Conservation (phyloP, 1,140 invertebrate species). For the Doryteuthis pealeii region DNA sequence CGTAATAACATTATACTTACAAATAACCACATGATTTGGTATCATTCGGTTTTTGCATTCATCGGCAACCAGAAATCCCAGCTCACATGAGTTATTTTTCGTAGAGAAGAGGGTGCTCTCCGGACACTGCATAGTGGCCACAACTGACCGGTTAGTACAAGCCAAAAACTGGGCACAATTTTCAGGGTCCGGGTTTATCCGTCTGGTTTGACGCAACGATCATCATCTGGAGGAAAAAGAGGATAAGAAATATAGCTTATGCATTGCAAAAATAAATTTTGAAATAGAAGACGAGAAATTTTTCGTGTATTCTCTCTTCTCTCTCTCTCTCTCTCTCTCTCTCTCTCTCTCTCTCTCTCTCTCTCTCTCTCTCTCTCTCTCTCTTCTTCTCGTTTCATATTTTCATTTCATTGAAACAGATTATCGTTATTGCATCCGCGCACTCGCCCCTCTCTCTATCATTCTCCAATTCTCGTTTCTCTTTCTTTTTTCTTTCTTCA, state of each 20-base stretch:
- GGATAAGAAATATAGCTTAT: background rate
- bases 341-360: background rate
- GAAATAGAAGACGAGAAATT: constrained; percentile 5
- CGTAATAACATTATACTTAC: constrained; percentile 22
- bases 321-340: background rate
- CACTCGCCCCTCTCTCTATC: background rate
- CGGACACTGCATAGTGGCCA: constrained; percentile 40
- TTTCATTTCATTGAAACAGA: no score
- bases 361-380: background rate
- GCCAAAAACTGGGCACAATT: constrained; percentile 42
- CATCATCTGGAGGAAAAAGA: constrained; percentile 30
- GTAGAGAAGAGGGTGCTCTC: constrained; percentile 40
- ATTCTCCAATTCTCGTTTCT: background rate
- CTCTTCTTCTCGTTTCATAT: background rate
- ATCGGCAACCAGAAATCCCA: constrained; percentile 35
- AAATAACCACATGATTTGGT: constrained; percentile 32
- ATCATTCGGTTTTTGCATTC: constrained; percentile 32
- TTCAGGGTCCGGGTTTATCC: constrained; percentile 39
- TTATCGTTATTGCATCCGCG: no score
- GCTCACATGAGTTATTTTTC: constrained; percentile 35
- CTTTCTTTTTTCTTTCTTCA: background rate
- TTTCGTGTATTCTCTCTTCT: background rate
- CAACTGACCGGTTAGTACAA: constrained; percentile 36
- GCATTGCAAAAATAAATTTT: background rate
- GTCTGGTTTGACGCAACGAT: constrained; percentile 27